Evolutionary conservation across 2,888 invertebrate genomes (phyloP).

Genomic region (Sminthurides aquaticus): DNA sequence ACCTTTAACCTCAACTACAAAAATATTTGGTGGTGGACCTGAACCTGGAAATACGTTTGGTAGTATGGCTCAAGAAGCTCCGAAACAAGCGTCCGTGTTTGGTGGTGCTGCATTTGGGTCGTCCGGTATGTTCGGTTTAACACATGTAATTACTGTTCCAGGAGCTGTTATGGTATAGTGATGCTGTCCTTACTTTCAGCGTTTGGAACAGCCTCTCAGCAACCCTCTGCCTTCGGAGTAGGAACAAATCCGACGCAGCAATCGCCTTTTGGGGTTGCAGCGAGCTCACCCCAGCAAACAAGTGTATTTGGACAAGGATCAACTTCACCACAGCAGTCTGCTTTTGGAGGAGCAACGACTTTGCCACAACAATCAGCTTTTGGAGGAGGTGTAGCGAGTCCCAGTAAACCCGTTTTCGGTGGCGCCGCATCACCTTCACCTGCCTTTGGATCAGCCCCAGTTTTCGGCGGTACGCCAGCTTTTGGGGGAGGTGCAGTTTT

Average conservation of each 20-base stretch:
- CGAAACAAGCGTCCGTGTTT: background rate
- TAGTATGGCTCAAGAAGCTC: background rate
- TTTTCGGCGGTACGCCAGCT: slow-evolving; percentile 13
- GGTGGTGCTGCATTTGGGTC: background rate
- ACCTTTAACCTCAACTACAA: background rate
- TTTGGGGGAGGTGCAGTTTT: slow-evolving; percentile 15
- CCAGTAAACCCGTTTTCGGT: slow-evolving; percentile 10
- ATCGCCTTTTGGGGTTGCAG: background rate
- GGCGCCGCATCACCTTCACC: background rate
- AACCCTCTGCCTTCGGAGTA: background rate
- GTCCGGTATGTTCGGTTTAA: background rate
- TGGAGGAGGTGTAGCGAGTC: background rate
- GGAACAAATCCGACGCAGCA: too few species aligned
- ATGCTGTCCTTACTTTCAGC: background rate
- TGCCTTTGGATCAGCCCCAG: slow-evolving; percentile 14
- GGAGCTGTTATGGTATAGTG: background rate
- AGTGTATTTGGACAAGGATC: background rate
- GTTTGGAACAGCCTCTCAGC: background rate
- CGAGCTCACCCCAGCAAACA: slow-evolving; percentile 2
- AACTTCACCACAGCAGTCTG: background rate
- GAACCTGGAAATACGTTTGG: background rate
- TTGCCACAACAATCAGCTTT: background rate
- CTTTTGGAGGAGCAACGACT: background rate
- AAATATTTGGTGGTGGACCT: background rate
- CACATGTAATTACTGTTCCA: background rate